Base-by-base conservation (phyloP, 1,140 invertebrate genomes). In the Musca vetustissima region DNA sequence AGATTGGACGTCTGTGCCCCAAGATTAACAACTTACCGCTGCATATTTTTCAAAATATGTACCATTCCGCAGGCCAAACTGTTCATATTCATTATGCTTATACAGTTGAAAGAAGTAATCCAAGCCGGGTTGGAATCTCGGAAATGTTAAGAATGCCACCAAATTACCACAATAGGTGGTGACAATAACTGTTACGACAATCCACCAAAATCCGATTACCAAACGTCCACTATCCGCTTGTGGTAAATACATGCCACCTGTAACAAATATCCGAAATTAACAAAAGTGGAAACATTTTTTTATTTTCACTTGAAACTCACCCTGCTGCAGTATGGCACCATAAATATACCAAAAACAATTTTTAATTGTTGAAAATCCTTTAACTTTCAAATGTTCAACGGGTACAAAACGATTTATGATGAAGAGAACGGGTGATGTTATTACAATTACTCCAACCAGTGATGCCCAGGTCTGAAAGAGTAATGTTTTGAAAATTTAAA, bases 161-260 rank as follows among this genome's bases (percentile, higher is more conserved):
- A 98, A 86, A 83, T 94, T 96, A 7, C 95, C 95, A 48, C 92
- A 94, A 83, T 97, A 98, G 0, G 94, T 96, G 2, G 95, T 96
- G 0, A 96, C 91, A 0, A 96, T 85, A 0, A 97, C 91, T 67
- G 97, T 87, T 3, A 95, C 94, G 14, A 95, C 92, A 14, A 98
- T 79, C 95, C 95, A 97, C 95, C 95, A 98, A 4, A 93, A 90
- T 0, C 92, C 93, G 0, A 97, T 88, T 1, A 97, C 84, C 4
- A 96, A 76, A n/a, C 95, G 86, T n/a, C 93, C 93, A 72, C 93
- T 95, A 74, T 94, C 91, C 0, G 92, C 92, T 48, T 88, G 84
- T 0, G 94, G 94, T 36, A 96, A 83, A 76, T 93, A 89, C 86
- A 92, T 91, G 19, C 94, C 94, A 72, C 94, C 94, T 95, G 74